A percentile compares a stretch with the other conserved stretches of the same genome.
Conservation (phyloP, 2,113 vertebrate genomes). For the Excalfactoria chinensis region DNA sequence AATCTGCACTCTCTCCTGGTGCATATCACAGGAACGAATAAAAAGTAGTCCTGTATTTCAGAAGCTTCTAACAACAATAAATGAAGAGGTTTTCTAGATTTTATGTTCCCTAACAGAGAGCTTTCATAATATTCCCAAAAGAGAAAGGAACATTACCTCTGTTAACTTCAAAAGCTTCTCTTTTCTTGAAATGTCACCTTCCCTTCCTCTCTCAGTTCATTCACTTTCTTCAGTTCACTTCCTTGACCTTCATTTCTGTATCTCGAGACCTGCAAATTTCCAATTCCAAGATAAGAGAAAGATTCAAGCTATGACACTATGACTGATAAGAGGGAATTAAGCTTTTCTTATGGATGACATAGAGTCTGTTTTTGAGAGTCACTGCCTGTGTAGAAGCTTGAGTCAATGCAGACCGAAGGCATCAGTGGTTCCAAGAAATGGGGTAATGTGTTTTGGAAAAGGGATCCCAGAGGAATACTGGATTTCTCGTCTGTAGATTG, state of each 20-base stretch:
- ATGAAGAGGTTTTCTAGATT: neutral
- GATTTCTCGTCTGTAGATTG: neutral
- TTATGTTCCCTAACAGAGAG: neutral
- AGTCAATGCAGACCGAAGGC: rapidly evolving
- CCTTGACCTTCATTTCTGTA: neutral
- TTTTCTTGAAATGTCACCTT: neutral
- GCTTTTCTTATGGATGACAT: neutral
- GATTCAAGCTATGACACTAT: neutral
- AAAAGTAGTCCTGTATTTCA: neutral
- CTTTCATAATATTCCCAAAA: neutral
- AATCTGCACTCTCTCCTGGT: neutral
- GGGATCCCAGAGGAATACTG: neutral
- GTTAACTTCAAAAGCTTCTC: neutral
- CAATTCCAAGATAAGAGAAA: neutral
- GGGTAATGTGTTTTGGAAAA: neutral
- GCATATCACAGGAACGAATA: neutral
- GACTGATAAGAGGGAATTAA: neutral
- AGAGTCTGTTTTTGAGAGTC: neutral
- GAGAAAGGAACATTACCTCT: neutral
- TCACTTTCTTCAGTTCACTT: neutral
- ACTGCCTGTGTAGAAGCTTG: neutral
- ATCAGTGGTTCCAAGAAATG: neutral
- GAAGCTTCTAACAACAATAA: neutral
- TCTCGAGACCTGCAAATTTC: neutral
- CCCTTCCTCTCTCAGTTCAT: neutral